phyloP scores from a whole-genome alignment of 2,888 invertebrate genomes.

The Trypoxylon attenuatum region DNA sequence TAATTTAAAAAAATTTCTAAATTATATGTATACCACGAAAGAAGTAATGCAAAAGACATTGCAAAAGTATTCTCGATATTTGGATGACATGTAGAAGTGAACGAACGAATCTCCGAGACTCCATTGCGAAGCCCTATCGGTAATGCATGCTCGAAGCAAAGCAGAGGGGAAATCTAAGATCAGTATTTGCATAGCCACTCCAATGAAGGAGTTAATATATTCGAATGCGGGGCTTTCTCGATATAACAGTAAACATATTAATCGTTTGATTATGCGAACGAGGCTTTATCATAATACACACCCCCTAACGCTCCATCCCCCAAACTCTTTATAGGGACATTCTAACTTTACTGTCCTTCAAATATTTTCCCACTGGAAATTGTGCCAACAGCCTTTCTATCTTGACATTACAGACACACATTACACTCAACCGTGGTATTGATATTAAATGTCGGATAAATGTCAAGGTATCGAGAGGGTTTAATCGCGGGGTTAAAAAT shows the following conservation, averaged over 20 bases:
- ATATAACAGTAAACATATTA: slow-evolving; percentile 68
- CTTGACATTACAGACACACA: too few relatives aligned
- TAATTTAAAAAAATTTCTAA: background rate
- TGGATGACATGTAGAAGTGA: background rate
- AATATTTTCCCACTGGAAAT: too few relatives aligned
- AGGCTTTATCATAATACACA: slow-evolving; percentile 58
- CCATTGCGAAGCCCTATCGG: too few relatives aligned
- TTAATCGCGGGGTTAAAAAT: too few relatives aligned
- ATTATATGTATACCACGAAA: background rate
- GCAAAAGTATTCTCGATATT: background rate
- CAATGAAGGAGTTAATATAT: slow-evolving; percentile 57
- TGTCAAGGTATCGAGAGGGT: too few relatives aligned
- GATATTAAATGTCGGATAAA: too few relatives aligned
- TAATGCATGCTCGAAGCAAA: background rate
- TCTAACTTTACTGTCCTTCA: background rate
- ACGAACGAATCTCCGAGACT: background rate
- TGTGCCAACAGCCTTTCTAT: too few relatives aligned
- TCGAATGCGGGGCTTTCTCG: slow-evolving; percentile 60
- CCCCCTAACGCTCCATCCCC: slow-evolving; percentile 52
- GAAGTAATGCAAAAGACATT: background rate
- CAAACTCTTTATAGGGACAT: slow-evolving; percentile 24
- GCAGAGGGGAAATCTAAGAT: slow-evolving; percentile 1
- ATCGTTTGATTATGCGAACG: slow-evolving; percentile 67
- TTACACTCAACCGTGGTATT: too few relatives aligned
- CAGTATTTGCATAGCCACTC: slow-evolving; percentile 6